These are phyloP conservation scores for Bolborhynchus lineola DNA, from an alignment of 2,113 vertebrate genomes.

Conservation along the genomic window DNA sequence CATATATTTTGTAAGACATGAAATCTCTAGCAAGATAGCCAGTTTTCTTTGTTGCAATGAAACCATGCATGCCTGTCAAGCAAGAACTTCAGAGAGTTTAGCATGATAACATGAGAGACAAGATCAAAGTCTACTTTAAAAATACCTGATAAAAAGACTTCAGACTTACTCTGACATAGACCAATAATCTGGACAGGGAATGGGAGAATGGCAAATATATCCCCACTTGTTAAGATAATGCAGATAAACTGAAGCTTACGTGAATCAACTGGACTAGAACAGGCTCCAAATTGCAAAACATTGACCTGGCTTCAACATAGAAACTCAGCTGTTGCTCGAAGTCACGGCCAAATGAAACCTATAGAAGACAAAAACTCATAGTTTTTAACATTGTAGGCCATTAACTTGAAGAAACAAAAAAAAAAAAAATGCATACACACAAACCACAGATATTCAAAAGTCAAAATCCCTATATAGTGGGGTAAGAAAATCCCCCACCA, in stretches of 20 bases:
- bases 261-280: constrained; percentile 94
- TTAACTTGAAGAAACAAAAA: not conserved
- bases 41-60: not conserved
- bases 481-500: not conserved
- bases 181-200: not conserved
- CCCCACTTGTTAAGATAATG: not conserved
- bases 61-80: not conserved
- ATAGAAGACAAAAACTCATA: not conserved
- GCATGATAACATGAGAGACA: not conserved
- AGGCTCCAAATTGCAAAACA: constrained; percentile 95
- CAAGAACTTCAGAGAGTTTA: not conserved
- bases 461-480: not conserved
- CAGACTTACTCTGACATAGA: not conserved
- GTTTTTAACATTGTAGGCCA: not conserved
- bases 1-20: not conserved
- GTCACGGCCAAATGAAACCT: constrained; percentile 97
- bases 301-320: constrained; percentile 93
- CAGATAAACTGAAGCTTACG: constrained; percentile 74
- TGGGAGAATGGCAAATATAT: not conserved
- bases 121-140: not conserved
- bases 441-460: not conserved
- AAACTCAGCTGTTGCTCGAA: constrained; percentile 98
- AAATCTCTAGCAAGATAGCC: not conserved
- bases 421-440: not conserved
- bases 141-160: not conserved